Evolutionary conservation across 1,140 invertebrate genomes (phyloP).

Genomic region (Drosophila pseudoananassae): DNA sequence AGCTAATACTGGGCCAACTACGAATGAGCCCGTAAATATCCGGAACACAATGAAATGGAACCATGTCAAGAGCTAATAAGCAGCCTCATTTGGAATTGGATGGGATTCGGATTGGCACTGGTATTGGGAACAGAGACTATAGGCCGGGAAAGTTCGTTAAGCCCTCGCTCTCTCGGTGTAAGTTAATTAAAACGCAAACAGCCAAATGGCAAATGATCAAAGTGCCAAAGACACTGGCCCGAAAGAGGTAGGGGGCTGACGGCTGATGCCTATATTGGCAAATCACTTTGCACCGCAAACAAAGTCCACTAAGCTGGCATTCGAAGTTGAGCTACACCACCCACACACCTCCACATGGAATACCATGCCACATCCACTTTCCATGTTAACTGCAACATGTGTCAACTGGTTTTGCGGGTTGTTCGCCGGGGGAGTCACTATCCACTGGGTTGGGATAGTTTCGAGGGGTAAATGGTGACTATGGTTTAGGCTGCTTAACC

Average conservation of each 20-base stretch:
- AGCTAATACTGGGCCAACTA: not conserved
- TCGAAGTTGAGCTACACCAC: conserved; percentile 7
- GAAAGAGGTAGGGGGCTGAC: conserved; percentile 8
- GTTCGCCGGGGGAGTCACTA: conserved; percentile 1
- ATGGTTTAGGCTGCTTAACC: conserved; percentile 11
- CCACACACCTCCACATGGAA: conserved; percentile 2
- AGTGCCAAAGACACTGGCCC: conserved; percentile 54
- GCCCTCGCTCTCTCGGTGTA: conserved; percentile 42
- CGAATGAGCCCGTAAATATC: conserved; percentile 24
- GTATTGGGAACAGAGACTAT: conserved; percentile 6
- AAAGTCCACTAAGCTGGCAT: conserved; percentile 37
- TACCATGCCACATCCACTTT: conserved; percentile 37
- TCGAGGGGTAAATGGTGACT: conserved; percentile 10
- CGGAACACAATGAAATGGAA: conserved; percentile 11
- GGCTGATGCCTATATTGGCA: conserved; percentile 36
- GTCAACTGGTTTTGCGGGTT: conserved; percentile 54
- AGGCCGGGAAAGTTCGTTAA: conserved; percentile 51
- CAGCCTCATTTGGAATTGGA: conserved; percentile 18
- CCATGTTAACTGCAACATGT: conserved; percentile 60
- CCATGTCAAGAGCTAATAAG: conserved; percentile 49
- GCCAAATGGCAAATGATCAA: conserved; percentile 60
- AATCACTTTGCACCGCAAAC: conserved; percentile 61
- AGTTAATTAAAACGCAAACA: conserved; percentile 67
- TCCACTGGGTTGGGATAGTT: not conserved
- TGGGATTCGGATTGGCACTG: conserved; percentile 9